These are phyloP conservation scores for Pangasianodon gigas DNA, from an alignment of 2,113 vertebrate genomes.

Conservation along the genomic window DNA sequence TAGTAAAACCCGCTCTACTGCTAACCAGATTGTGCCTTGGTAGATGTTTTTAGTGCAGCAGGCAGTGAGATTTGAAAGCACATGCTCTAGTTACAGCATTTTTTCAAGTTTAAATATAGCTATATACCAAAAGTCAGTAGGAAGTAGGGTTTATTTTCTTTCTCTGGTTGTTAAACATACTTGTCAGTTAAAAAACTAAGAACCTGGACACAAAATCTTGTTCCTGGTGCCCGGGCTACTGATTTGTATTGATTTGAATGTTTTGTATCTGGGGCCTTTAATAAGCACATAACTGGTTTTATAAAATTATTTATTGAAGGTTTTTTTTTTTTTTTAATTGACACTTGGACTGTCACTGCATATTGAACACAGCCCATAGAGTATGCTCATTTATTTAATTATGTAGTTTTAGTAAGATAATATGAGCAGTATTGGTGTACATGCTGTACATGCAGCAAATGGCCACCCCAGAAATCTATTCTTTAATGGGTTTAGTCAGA, in stretches of 20 bases:
- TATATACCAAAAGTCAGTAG: too few relatives aligned
- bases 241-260: neutral
- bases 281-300: neutral
- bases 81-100: too few relatives aligned
- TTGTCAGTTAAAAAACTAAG: neutral
- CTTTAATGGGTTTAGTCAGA: slow-evolving; percentile 7
- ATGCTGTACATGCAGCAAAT: neutral
- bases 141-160: neutral
- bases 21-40: neutral
- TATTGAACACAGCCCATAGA: neutral
- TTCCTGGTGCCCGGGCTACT: neutral
- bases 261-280: neutral
- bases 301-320: neutral
- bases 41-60: too few relatives aligned
- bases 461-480: neutral
- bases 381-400: neutral
- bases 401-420: neutral
- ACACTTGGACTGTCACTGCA: neutral
- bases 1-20: neutral
- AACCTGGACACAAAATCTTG: neutral
- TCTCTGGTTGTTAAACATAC: neutral
- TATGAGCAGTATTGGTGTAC: neutral
- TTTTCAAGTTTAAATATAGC: too few relatives aligned
- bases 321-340: neutral
- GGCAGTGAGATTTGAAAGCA: too few relatives aligned